Evolutionary conservation across 2,113 vertebrate genomes (phyloP).

Genomic region (Physeter macrocephalus): DNA sequence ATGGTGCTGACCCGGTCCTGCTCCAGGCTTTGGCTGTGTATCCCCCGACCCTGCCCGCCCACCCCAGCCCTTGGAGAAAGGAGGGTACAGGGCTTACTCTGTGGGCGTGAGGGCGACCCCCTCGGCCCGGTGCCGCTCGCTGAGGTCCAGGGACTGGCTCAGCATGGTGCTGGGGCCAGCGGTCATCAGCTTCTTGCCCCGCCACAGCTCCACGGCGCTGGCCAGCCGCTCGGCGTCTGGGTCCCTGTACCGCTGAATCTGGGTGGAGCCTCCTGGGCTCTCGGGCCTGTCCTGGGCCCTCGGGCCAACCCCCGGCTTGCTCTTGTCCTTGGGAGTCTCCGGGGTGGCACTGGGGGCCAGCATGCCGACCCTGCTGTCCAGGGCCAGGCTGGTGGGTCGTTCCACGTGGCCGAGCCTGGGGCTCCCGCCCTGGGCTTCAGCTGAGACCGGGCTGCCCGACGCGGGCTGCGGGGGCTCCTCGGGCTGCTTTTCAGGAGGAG

Average conservation of each 20-base stretch:
- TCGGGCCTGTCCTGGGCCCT: conserved; percentile 66
- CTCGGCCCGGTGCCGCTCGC: background rate
- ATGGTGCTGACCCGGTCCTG: background rate
- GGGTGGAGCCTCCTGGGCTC: conserved; percentile 69
- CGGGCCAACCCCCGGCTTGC: background rate
- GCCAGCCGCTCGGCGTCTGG: conserved; percentile 79
- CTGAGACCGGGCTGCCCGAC: accelerated
- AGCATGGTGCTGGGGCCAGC: conserved; percentile 65
- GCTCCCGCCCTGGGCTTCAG: conserved; percentile 25
- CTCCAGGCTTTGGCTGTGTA: background rate
- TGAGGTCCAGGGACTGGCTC: conserved; percentile 79
- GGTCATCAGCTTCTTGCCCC: conserved; percentile 79
- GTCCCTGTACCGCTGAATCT: conserved; percentile 85
- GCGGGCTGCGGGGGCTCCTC: background rate
- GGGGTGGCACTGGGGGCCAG: conserved; percentile 36
- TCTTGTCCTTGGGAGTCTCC: conserved; percentile 35
- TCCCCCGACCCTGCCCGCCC: background rate
- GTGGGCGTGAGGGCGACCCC: conserved; percentile 48
- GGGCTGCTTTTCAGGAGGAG: background rate
- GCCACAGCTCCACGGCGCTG: conserved; percentile 88
- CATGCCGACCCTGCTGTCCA: conserved; percentile 38
- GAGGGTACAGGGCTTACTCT: conserved; percentile 66
- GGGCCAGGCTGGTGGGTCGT: conserved; percentile 73
- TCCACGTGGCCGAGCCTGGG: conserved; percentile 62
- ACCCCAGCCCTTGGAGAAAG: background rate